These are phyloP conservation scores for Plebejus anna DNA, from an alignment of 2,888 invertebrate species.

Conservation along the genomic window DNA sequence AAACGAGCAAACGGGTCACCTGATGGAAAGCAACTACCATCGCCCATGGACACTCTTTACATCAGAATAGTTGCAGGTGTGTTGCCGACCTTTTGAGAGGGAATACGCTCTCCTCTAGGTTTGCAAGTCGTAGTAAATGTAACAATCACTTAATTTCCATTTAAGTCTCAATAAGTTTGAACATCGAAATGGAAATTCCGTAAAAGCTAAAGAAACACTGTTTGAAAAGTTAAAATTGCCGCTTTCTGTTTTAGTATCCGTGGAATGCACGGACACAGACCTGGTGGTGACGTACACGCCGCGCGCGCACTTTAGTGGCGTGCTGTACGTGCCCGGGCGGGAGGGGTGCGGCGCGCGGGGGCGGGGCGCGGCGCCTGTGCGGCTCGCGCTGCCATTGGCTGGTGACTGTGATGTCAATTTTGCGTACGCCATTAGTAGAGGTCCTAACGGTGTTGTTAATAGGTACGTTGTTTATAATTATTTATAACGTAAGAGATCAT, in stretches of 20 bases:
- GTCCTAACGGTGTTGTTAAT: conserved; percentile 68
- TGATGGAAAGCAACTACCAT: no score
- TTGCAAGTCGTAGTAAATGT: no score
- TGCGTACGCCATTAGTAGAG: conserved; percentile 70
- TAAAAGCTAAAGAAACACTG: no score
- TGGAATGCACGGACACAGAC: conserved; percentile 85
- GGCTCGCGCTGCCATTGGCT: conserved; percentile 80
- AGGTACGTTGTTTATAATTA: conserved; percentile 52
- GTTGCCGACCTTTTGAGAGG: no score
- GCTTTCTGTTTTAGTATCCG: conserved; percentile 81
- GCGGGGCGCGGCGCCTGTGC: conserved; percentile 71
- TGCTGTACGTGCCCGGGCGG: conserved; percentile 89
- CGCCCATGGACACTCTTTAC: no score
- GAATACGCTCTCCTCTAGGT: no score
- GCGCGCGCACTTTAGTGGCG: conserved; percentile 83
- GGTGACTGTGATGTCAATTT: conserved; percentile 80
- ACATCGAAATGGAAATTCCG: no score
- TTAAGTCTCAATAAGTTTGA: no score
- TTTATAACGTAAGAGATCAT: neutral
- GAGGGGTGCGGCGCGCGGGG: conserved; percentile 83
- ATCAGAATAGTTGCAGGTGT: no score
- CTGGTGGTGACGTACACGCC: conserved; percentile 85
- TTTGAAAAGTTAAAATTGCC: no score
- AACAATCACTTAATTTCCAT: no score
- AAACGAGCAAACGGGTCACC: no score